phyloP scores from a whole-genome alignment of 92 coral and sea anemone species.

The Porites evermanni region DNA sequence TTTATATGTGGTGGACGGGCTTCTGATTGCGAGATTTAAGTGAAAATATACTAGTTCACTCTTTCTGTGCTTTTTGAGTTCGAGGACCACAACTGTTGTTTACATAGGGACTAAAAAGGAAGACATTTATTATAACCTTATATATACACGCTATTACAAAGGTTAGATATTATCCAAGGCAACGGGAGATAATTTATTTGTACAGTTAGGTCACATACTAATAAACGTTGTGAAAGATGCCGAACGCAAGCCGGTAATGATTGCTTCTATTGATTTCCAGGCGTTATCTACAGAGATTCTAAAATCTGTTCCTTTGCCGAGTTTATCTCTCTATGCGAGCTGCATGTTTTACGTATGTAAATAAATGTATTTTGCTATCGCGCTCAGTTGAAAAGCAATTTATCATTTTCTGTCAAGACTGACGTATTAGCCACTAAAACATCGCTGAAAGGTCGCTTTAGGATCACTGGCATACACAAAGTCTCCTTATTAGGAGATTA shows the following conservation, averaged over 20 bases:
- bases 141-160: background rate
- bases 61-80: background rate
- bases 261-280: constrained; percentile 9
- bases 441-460: constrained; percentile 8
- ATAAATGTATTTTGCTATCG: background rate
- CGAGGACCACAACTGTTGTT: background rate
- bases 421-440: background rate
- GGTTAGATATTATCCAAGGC: constrained; percentile 33
- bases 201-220: constrained; percentile 7
- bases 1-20: background rate
- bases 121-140: background rate
- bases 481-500: too few relatives aligned
- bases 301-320: constrained; percentile 6
- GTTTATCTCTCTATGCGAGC: constrained; percentile 44
- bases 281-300: constrained; percentile 2
- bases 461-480: too few relatives aligned
- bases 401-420: constrained; percentile 53
- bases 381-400: constrained; percentile 44
- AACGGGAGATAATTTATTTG: constrained; percentile 23
- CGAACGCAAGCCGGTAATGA: constrained; percentile 6
- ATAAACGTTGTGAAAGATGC: background rate
- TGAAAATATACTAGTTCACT: background rate
- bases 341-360: constrained; percentile 18
- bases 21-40: too few relatives aligned
- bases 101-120: background rate